Base-by-base conservation (phyloP, 92 coral and sea anemone genomes). In the Isaurus tuberculatus region DNA sequence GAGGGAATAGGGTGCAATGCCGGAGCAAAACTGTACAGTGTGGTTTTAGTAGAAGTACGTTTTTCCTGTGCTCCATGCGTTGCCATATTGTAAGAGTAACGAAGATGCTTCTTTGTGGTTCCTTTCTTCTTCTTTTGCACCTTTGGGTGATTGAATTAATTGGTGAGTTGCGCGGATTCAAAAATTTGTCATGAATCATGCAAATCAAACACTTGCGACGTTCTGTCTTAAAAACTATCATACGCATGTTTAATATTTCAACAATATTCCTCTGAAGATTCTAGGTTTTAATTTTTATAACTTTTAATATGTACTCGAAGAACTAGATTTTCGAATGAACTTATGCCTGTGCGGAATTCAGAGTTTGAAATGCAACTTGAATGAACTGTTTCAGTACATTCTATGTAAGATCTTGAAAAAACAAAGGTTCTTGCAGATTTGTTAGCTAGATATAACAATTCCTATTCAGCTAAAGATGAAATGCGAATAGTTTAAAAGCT, bases 21-120 rank as follows among this genome's bases (percentile, higher is more conserved):
- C n/a, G 29, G 32, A 77, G 66, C 22, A 77, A 64, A 77, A 34
- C 70, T 51, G 65, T 25, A 20, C 43, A 20, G 51, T 60, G 70
- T 36, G 69, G 82, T 77, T 58, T 60, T 1, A 57, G 46, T 37
- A 33, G 68, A 61, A 77, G 82, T 77, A 37, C 53, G 32, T 58
- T 36, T 74, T 58, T 60, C 82, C 82, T 77, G 82, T 20, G 70
- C 70, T 77, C 70, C 82, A 77, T 77, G 82, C 64, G 26, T 34
- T 77, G 58, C 26, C 68, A 77, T 33, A 7, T 27, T 58, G 33
- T 77, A 11, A 57, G 82, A 60, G 46, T 64, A 57, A 58, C 53
- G 16, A 77, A 60, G 48, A 77, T 77, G 82, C 70, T 77, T 14
- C 34, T 77, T 46, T 27, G 57, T 20, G 70, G 82, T 4, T 51